Evolutionary conservation across 2,888 invertebrate species (phyloP), one percentile per base, ranked within the genome.

Genomic region (Stenolophus ochropezus): DNA sequence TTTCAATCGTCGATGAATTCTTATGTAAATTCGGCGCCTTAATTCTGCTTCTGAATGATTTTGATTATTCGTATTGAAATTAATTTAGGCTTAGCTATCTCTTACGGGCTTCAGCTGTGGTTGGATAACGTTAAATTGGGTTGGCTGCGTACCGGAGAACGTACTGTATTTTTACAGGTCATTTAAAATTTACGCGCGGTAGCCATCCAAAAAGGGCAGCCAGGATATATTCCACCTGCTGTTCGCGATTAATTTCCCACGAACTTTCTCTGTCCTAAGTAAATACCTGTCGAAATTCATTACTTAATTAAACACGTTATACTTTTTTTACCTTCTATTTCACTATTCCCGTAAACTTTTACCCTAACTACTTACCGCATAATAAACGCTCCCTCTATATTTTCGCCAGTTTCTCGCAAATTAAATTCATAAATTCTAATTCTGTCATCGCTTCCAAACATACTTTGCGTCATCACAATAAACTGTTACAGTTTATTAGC

Each of bases 211-310:
- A 61, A 61, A 77, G 73, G 49, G 14, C 23, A 49, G 69, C n/a
- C 73, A 23, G 75, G 56, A 75, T 75, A 56, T 53, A 8, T 53
- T n/a, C 47, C 75, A 75, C 53, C 53, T 75, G 75, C 25, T 53
- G 27, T 53, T 2, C 75, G 20, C 65, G 78, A 69, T 78, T 69
- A 65, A 69, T 78, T 78, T 78, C 78, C n/a, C 78, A 78, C 61
- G 65, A 33, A 61, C 61, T 61, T 61, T 77, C 61, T 21, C 65
- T 61, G 27, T 51, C 78, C 78, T 78, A 78, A 78, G 56, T 78
- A 78, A 78, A 78, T 51, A 78, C 25, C 61, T 78, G 78, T 69
- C 69, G 69, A 78, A 78, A 78, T 78, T 78, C 78, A 78, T 78
- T 78, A 78, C 47, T 42, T 78, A 78, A 78, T 78, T 78, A 69